Conservation (phyloP, 2,888 invertebrate genomes). For the Lochmaea capreae region DNA sequence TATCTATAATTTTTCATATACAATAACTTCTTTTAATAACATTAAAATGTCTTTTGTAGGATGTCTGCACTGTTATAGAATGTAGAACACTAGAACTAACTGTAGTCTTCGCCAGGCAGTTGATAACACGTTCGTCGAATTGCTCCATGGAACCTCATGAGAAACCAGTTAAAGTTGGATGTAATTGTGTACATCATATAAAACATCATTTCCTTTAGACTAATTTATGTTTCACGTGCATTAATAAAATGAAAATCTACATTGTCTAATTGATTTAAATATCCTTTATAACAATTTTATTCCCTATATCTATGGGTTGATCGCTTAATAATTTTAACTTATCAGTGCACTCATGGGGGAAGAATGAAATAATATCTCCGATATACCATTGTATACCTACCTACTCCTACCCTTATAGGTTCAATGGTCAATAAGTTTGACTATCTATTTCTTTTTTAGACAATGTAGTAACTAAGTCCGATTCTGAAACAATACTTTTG, state of each 20-base stretch:
- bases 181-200: slow-evolving; percentile 50
- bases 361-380: no score
- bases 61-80: slow-evolving; percentile 39
- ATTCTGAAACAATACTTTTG: no score
- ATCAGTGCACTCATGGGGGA: no score
- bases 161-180: slow-evolving; percentile 48
- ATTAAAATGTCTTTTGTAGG: slow-evolving; percentile 25
- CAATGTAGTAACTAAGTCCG: no score
- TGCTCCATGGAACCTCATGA: slow-evolving; percentile 35
- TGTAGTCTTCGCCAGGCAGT: slow-evolving; percentile 32
- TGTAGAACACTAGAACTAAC: slow-evolving; percentile 40
- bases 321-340: no score
- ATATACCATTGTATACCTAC: no score
- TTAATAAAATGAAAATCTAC: background rate
- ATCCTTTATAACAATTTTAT: background rate
- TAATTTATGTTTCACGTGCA: background rate
- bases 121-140: slow-evolving; percentile 11
- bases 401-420: no score
- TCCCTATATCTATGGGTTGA: background rate
- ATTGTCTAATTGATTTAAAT: background rate
- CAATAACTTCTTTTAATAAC: background rate
- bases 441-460: no score
- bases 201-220: slow-evolving; percentile 43
- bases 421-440: no score
- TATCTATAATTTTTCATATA: no score